phyloP scores from a whole-genome alignment of 2,888 invertebrate species.

The Harmothoe impar region DNA sequence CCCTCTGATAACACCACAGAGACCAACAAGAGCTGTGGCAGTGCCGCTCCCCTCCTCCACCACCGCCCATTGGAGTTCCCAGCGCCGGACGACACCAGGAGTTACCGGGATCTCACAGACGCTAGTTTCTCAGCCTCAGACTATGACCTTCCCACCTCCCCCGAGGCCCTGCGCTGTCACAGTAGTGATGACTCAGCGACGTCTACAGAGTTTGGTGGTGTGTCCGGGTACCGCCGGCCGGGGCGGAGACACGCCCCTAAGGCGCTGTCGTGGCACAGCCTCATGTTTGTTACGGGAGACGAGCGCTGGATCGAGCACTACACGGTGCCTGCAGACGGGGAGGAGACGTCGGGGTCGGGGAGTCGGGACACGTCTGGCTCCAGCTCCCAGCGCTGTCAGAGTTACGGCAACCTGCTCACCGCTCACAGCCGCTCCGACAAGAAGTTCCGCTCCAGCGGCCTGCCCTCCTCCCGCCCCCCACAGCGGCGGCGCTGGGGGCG shows the following conservation, averaged over 20 bases:
- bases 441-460: conserved; percentile 17
- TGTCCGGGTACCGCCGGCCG: neutral
- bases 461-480: neutral
- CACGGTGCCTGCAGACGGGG: neutral
- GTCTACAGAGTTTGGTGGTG: neutral
- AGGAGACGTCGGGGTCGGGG: neutral
- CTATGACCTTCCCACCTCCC: neutral
- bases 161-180: neutral
- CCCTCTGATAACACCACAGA: no score
- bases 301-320: conserved; percentile 56
- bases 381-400: neutral
- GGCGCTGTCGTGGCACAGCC: conserved; percentile 48
- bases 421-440: neutral
- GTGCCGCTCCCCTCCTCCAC: no score
- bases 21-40: no score
- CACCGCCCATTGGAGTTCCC: no score
- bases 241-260: neutral
- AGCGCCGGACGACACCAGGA: no score
- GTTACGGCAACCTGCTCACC: neutral
- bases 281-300: conserved; percentile 50
- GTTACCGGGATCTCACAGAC: neutral
- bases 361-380: neutral
- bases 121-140: conserved; percentile 44
- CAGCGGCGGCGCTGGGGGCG: neutral
- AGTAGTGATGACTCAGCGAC: conserved; percentile 60